A percentile compares a stretch with the other conserved stretches of the same genome.
These are phyloP conservation scores for Drosophila tsacasi DNA, from an alignment of 1,140 invertebrate genomes.

Conservation along the genomic window DNA sequence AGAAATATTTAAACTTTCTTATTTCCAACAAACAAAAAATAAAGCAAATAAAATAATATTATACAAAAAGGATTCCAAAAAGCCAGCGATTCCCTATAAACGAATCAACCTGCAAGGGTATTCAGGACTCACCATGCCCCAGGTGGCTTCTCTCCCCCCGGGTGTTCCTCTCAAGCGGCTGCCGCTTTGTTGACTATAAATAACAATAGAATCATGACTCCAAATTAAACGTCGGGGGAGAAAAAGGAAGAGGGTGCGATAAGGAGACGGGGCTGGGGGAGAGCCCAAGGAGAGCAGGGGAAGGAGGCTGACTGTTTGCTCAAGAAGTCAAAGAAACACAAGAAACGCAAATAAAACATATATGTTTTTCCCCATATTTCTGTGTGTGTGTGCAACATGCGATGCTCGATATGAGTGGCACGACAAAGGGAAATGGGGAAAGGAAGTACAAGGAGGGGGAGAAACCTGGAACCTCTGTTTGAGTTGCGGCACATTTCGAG, in stretches of 20 bases:
- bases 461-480: conserved; percentile 6
- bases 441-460: neutral
- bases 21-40: too few species aligned
- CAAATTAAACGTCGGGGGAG: conserved; percentile 73
- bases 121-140: neutral
- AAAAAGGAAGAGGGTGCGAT: conserved; percentile 17
- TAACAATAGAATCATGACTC: conserved; percentile 82
- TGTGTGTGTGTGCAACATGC: conserved; percentile 33
- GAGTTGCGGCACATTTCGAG: conserved; percentile 46
- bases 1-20: too few species aligned
- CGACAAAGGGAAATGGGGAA: neutral
- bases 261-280: neutral
- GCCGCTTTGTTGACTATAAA: conserved; percentile 80
- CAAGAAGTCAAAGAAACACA: conserved; percentile 59
- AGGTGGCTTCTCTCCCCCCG: neutral
- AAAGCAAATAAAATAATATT: too few species aligned
- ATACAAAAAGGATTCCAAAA: too few species aligned
- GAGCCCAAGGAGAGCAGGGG: neutral
- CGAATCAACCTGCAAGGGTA: neutral
- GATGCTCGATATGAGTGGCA: conserved; percentile 43
- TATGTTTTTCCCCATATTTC: neutral
- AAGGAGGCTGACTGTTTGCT: conserved; percentile 36
- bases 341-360: conserved; percentile 59
- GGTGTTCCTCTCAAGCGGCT: conserved; percentile 35
- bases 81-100: too few species aligned